Base-by-base conservation (phyloP, 2,113 vertebrate species). In the Galemys pyrenaicus region DNA sequence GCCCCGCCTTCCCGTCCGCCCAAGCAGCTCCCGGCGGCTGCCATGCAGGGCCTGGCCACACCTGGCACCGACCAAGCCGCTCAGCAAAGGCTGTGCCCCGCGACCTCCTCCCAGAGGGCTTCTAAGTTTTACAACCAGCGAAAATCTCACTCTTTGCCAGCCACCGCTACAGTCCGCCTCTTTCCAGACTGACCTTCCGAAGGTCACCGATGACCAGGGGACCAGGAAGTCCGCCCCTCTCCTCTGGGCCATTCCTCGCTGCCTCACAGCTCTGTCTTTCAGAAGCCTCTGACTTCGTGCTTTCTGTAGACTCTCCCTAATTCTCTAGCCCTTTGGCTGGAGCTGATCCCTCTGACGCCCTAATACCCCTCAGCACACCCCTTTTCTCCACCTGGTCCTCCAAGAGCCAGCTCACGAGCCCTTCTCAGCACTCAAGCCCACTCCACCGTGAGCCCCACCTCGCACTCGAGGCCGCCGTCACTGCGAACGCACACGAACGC, bases 211-310 rank as follows among this genome's bases (percentile, higher is more conserved):
- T 1, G 54, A 44, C 71, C 82, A 19, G 4, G 26, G 0, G 30
- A 41, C 82, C 67, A n/a, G 1, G 17, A 24, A 0, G 2, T 22
- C 19, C 22, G 9, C 37, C 26, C 10, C 62, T 73, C 5, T 5
- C 9, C 67, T 9, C 24, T 7, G 1, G 32, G 5, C 22, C n/a
- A 0, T 2, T 20, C 67, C 35, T 20, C 4, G 0, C 54, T 0
- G 73, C n/a, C 26, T 6, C 51, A 24, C 26, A 12, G 44, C 35
- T 20, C 2, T 6, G 60, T 19, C 5, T 78, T 26, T 11, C 32
- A 64, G 56, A 44, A 73, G 24, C 35, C 75, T 82, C 74, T 6
- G 26, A 32, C 46, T 51, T 39, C 9, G 0, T 0, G 9, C 11
- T 22, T 54, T 22, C 41, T 24, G 13, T 3, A 32, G 49, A 30